phyloP scores from a whole-genome alignment of 2,113 vertebrate species.

The Vireo altiloquus region DNA sequence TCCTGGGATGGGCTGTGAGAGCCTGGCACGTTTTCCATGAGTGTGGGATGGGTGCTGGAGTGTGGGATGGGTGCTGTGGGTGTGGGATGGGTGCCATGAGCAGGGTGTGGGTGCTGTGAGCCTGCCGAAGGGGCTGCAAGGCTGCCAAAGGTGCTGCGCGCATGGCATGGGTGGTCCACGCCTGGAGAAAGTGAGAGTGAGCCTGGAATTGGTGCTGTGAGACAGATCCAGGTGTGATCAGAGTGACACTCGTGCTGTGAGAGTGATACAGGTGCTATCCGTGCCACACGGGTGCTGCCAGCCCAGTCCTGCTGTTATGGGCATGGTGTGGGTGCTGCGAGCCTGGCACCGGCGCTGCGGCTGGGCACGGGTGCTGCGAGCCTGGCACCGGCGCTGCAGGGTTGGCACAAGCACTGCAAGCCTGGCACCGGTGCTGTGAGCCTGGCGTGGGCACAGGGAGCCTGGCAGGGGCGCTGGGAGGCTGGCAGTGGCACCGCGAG shows the following conservation, averaged over 20 bases:
- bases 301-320: background rate
- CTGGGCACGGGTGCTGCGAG: accelerated
- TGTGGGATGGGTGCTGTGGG: background rate
- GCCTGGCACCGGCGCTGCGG: background rate
- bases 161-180: accelerated
- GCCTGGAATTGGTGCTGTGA: background rate
- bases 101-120: background rate
- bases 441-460: background rate
- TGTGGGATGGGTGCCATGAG: background rate
- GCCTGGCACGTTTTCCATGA: background rate
- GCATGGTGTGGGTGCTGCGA: background rate
- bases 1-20: background rate
- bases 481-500: background rate
- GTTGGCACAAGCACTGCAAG: accelerated
- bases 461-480: background rate
- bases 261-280: background rate
- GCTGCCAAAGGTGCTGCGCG: background rate
- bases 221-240: background rate
- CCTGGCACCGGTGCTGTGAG: background rate
- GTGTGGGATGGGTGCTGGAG: background rate
- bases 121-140: background rate
- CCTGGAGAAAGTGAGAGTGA: background rate
- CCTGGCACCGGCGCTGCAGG: background rate
- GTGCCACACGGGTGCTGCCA: background rate
- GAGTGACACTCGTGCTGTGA: background rate